Evolutionary conservation across 2,888 invertebrate genomes (phyloP).

Genomic region (Idaea aversata): DNA sequence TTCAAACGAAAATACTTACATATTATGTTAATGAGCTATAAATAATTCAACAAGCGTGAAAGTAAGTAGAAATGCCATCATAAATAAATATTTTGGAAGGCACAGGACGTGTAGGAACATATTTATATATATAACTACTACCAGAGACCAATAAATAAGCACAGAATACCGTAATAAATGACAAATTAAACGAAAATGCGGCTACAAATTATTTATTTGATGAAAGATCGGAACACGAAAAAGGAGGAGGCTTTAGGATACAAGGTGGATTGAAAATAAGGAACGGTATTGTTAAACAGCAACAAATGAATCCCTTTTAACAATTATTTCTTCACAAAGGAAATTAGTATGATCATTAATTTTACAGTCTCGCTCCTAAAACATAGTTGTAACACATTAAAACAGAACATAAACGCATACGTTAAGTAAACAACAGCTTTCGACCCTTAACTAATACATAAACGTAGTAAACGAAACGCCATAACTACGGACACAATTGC

Average conservation of each 20-base stretch:
- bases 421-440: constrained; percentile 5
- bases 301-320: no score
- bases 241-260: not conserved
- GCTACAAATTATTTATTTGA: not conserved
- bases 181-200: not conserved
- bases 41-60: constrained; percentile 2
- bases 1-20: constrained; percentile 1
- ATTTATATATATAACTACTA: not conserved
- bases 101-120: not conserved
- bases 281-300: no score
- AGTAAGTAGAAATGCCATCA: constrained; percentile 1
- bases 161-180: not conserved
- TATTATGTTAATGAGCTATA: not conserved
- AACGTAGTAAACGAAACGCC: constrained; percentile 28
- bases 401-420: constrained; percentile 5
- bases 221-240: not conserved
- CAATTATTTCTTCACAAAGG: not conserved
- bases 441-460: not conserved
- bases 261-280: no score
- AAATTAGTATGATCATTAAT: not conserved
- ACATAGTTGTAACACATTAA: not conserved
- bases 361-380: not conserved
- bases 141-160: not conserved
- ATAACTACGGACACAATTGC: constrained; percentile 32
- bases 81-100: constrained; percentile 2